phyloP scores from a whole-genome alignment of 2,113 vertebrate genomes.

The Trematocara nigrifrons region DNA sequence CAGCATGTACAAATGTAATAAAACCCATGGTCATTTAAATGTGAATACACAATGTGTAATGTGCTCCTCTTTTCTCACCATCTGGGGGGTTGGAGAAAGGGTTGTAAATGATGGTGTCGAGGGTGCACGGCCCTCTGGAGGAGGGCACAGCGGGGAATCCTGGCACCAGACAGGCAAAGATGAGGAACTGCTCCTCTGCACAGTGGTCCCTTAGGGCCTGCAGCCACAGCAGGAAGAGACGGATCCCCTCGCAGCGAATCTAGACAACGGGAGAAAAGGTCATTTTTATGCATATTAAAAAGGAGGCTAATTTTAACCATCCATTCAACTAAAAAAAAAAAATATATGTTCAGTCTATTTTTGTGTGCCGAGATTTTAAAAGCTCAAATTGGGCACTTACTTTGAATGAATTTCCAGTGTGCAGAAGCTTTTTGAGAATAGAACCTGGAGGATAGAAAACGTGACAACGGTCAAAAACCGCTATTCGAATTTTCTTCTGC shows the following conservation, averaged over 20 bases:
- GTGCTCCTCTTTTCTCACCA: conserved; percentile 70
- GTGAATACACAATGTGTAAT: neutral
- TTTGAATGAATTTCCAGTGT: conserved; percentile 98
- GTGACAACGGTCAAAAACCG: neutral
- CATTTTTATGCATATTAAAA: neutral
- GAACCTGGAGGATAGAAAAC: conserved; percentile 76
- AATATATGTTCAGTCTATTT: neutral
- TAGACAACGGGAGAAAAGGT: conserved; percentile 32
- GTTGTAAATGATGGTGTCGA: conserved; percentile 90
- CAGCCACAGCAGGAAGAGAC: conserved; percentile 95
- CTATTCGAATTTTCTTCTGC: neutral
- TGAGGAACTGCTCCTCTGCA: conserved; percentile 90
- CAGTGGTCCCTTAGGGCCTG: conserved; percentile 94
- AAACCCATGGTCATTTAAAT: neutral
- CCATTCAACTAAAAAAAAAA: neutral
- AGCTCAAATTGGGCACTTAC: conserved; percentile 58
- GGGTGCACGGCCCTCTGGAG: conserved; percentile 85
- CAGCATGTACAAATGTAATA: neutral
- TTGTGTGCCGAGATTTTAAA: neutral
- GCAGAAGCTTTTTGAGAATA: conserved; percentile 97
- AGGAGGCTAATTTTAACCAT: neutral
- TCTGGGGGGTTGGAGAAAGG: conserved; percentile 77
- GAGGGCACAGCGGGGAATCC: conserved; percentile 90
- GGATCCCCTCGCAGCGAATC: conserved; percentile 97
- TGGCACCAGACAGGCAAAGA: conserved; percentile 94